Evolutionary conservation across 2,888 invertebrate species (phyloP), one percentile per base, ranked within the genome.

Genomic region (Prosopocoilus inquinatus): DNA sequence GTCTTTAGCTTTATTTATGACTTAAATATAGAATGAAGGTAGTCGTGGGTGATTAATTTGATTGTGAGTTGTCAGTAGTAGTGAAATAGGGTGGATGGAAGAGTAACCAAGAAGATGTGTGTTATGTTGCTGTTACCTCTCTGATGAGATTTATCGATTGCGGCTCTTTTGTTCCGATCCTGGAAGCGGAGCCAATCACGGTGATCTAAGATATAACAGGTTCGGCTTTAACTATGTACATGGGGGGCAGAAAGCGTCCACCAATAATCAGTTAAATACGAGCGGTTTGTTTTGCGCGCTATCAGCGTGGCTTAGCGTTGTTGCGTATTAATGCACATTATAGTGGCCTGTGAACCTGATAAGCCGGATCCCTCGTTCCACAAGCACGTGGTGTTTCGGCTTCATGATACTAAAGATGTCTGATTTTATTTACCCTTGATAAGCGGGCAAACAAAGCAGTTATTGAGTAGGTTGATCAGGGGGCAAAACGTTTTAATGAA

Each of bases 51-150:
- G 20, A 20, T 20, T 20, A 20, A 20, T 20, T 20, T 20, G 20
- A 20, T 20, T 20, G 20, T 20, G 5, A 20, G 20, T 20, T 20
- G 5, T 20, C 20, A 20, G 20, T 20, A 20, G 20, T 20, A 20
- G 4, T 20, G 20, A 5, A 20, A 4, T 4, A 5, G 20, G 20
- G 20, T 20, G 20, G 20, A 20, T 20, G 20, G 20, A 48, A 57
- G 60, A 63, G 62, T 62, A 61, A 48, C 63, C 54, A 56, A 57
- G 59, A 64, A 57, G 57, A 59, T 55, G 53, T 60, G 61, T 61
- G 62, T 62, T 64, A 64, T 64, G 62, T 65, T 63, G 62, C 63
- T 62, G 63, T 64, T 65, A 64, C 64, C 64, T 67, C 58, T 64
- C 62, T 53, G 49, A 61, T 59, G 50, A 50, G 50, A 50, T 50